Conservation (phyloP, 2,113 vertebrate genomes). For the Microtus oregoni region DNA sequence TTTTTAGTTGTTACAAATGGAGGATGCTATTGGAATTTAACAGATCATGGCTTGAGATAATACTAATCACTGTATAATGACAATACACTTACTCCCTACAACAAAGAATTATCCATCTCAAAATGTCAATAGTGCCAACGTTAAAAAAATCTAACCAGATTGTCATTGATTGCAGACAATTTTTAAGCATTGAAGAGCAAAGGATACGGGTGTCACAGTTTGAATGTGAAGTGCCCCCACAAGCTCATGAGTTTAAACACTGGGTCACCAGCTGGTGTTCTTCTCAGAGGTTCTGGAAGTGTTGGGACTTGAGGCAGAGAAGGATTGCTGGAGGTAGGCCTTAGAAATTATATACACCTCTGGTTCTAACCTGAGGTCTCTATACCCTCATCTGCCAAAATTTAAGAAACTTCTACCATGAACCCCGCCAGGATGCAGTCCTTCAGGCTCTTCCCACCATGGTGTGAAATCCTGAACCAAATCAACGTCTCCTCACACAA, state of each 20-base stretch:
- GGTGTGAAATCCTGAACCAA: neutral
- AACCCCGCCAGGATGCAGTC: neutral
- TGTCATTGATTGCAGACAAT: neutral
- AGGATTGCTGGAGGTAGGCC: neutral
- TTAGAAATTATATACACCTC: neutral
- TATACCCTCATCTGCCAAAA: neutral
- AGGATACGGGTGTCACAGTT: neutral
- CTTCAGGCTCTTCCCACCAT: too few relatives aligned
- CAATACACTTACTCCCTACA: neutral
- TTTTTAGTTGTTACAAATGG: conserved; percentile 13
- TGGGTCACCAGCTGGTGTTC: neutral
- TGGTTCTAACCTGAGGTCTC: neutral
- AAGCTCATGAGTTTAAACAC: neutral
- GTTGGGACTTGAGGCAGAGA: neutral
- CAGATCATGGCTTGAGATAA: neutral
- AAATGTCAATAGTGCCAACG: neutral
- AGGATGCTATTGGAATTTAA: neutral
- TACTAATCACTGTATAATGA: neutral
- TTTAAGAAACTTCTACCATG: neutral
- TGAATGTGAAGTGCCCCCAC: neutral
- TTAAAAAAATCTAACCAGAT: neutral
- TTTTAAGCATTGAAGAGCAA: conserved; percentile 36
- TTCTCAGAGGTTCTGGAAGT: neutral
- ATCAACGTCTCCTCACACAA: neutral
- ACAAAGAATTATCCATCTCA: neutral